Conservation (phyloP, 2,113 vertebrate genomes). For the Ibidorhyncha struthersii region DNA sequence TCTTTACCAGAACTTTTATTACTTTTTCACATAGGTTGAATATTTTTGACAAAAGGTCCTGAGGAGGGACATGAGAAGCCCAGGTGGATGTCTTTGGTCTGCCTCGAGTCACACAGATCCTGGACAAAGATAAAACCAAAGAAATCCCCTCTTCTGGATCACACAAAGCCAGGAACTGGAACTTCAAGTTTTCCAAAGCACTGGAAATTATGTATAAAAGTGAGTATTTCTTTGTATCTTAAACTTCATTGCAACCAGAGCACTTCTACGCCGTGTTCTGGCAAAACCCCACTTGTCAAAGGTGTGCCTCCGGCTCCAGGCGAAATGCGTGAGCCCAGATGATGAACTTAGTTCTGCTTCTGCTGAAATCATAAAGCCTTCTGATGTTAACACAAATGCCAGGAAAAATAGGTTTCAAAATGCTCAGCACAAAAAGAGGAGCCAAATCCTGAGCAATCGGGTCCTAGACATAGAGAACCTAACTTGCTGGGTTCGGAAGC, state of each 20-base stretch:
- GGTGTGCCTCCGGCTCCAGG: neutral
- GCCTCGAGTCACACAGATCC: neutral
- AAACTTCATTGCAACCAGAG: neutral
- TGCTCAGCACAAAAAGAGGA: neutral
- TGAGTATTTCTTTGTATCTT: neutral
- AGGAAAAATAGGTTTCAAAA: neutral
- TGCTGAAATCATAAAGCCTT: neutral
- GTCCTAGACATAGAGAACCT: neutral
- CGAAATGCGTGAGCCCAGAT: neutral
- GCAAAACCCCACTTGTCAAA: neutral
- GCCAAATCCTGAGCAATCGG: neutral
- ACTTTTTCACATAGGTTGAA: neutral
- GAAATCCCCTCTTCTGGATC: neutral
- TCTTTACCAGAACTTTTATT: neutral
- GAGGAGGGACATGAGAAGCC: neutral
- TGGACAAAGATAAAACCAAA: neutral
- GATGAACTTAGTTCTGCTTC: neutral
- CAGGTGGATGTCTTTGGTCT: neutral
- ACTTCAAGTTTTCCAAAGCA: neutral
- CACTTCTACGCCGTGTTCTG: neutral
- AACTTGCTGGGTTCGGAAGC: accelerated
- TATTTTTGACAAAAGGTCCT: neutral
- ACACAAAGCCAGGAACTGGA: accelerated
- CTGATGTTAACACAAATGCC: neutral
- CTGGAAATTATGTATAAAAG: neutral